These are phyloP conservation scores for Drosophila albomicans DNA, from an alignment of 1,140 invertebrate species.

Conservation along the genomic window DNA sequence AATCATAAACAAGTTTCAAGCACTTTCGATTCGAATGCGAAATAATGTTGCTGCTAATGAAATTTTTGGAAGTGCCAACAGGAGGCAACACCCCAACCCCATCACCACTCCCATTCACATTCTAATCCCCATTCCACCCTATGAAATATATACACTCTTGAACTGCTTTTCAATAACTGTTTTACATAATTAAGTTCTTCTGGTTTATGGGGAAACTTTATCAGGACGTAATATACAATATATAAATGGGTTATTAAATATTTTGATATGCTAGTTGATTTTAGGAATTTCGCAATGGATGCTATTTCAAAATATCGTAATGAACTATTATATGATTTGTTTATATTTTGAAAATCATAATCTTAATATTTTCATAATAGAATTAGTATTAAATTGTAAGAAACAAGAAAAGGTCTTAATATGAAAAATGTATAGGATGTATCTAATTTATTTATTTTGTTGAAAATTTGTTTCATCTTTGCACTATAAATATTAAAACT, in stretches of 20 bases:
- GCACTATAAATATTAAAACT: too few relatives aligned
- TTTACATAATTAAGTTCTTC: constrained; percentile 11
- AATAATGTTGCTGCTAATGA: constrained; percentile 18
- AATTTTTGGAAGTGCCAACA: background rate
- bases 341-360: too few relatives aligned
- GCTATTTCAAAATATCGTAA: too few relatives aligned
- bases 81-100: background rate
- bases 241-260: background rate
- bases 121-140: background rate
- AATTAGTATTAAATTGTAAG: too few relatives aligned
- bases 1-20: constrained; percentile 29
- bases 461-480: too few relatives aligned
- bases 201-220: constrained; percentile 1
- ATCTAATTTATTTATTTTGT: too few relatives aligned
- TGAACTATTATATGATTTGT: too few relatives aligned
- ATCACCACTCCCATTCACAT: background rate
- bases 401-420: too few relatives aligned
- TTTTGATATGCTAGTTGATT: background rate
- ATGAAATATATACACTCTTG: background rate
- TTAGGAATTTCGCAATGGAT: background rate
- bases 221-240: background rate
- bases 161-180: constrained; percentile 6
- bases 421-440: too few relatives aligned
- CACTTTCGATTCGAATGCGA: constrained; percentile 14
- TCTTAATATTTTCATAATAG: too few relatives aligned